Base-by-base conservation (phyloP, 2,113 vertebrate genomes). In the Myxocyprinus asiaticus region DNA sequence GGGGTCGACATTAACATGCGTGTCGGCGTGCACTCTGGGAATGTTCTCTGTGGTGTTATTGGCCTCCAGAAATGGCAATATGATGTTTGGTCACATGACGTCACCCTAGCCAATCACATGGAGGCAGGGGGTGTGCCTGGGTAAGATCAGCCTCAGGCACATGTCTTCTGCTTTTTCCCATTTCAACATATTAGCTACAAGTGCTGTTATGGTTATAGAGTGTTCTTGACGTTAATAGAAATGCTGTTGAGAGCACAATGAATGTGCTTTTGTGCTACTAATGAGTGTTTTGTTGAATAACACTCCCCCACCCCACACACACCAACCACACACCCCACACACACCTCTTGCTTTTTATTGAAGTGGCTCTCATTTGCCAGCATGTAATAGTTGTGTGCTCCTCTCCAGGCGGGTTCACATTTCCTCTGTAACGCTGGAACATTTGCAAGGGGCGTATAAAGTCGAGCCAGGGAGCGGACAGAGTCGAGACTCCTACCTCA, bases 21-120 rank as follows among this genome's bases (percentile, higher is more conserved):
- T 0, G 98, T 99, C 0, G 98, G 98, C 9, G 98, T 99, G 50
- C 98, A 99, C 84, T 99, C 98, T 0, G 98, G 98, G 58, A 99
- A 99, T 0, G 98, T 99, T 66, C 95, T 99, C 9, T 99, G 98
- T 1, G 98, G 98, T 0, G 98, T 99, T 9, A 99, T 99, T 0
- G 98, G 98, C 17, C 93, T 99, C 33, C 96, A 96, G 88, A 99
- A 99, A 88, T 99, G 98, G 98, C 98, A 99, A 82, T 99, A 99
- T 0, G 98, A 99, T 6, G 98, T 99, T 33, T 99, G 98, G 98
- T 99, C 98, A 11, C 98, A 99, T n/a, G 98, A 99, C 0, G 98
- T 99, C 10, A 99, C 98, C 3, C 86, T 99, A 72, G 98, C 98
- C 86, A 99, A 99, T 86, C 98, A 99, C 85, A 99, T 99, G 98